Evolutionary conservation across 2,888 invertebrate genomes (phyloP), one percentile per base, ranked within the genome.

Genomic region (Ophonus ardosiacus): DNA sequence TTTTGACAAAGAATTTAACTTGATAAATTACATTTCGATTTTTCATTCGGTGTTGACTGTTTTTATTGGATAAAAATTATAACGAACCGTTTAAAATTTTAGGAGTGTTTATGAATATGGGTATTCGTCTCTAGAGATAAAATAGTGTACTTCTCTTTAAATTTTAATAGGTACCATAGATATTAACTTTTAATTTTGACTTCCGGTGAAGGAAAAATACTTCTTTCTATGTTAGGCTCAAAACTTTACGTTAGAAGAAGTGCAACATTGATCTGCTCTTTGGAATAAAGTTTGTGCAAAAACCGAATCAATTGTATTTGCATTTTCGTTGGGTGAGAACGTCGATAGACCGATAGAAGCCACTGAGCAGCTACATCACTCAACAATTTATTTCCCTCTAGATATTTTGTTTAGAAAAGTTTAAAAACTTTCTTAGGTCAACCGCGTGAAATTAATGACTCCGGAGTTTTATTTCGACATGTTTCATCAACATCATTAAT

Each of bases 401-500:
- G 57, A 57, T 79, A 79, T 79, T 57, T 31, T 71, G 43, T 71
- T 71, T 71, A 43, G 38, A 71, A 71, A 71, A 71, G 71, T 79
- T 79, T 57, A 13, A 7, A 57, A 59, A 79, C 24, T 57, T 56
- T 79, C 21, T 18, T 79, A 18, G 31, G 56, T 56, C 56, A 31
- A 57, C 79, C 51, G 17, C 57, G 78, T 51, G 7, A 78, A 56
- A 78, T 78, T 78, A 78, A 79, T 57, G 79, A 79, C 79, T 10
- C 57, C 5, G 1, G 17, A 31, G 18, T 57, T 79, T 57, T 79
- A 21, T 31, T 79, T 15, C 56, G 56, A 57, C 51, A 24, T 79
- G 79, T 79, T 79, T 51, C 79, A 21, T 51, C 56, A 63, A 79
- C 43, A 57, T 79, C 51, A 79, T 79, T 79, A 79, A 79, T 79